Base-by-base conservation (phyloP, 2,888 invertebrate genomes). In the Lasiommata megera region DNA sequence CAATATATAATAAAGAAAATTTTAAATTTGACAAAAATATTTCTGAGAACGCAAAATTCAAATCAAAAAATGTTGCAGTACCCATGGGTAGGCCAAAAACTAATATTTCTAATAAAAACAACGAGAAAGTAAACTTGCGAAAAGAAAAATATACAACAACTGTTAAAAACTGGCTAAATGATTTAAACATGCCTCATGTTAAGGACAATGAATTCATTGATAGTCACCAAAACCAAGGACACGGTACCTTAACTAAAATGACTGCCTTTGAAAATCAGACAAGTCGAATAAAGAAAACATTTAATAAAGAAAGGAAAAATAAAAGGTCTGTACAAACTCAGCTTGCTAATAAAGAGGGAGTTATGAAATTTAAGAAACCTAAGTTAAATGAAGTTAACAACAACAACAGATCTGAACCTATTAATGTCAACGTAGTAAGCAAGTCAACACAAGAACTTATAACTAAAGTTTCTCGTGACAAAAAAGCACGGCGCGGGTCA, bases 331-430 rank as follows among this genome's bases (percentile, higher is more conserved):
- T 88, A 12, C 89, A 89, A 73, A 67, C 88, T 2, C 76, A 76
- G 62, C 65, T 89, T 50, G 72, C 77, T 1, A 88, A 89, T 56
- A 85, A 80, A 70, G 78, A 72, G 58, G 88, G 88, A 1, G 62
- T 81, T 23, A 87, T 89, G 88, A 89, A 88, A 65, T 89, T 73
- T 60, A 63, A 65, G 17, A 85, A 79, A 59, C 84, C 86, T 6
- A 71, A 72, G 65, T 11, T 11, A 0, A 34, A 57, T 9, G 28
- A 40, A 2, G 44, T n/a, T 23, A 9, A 12, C 9, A 44, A 8
- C 44, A 44, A 46, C 9, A 46, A 23, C 5, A 23, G 23, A 23
- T 23, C 23, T 5, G 23, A 23, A 23, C 23, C 23, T 23, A 23
- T 23, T 17, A 18, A 18, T 18, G 17, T 17, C 11, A 40, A 40